phyloP scores from a whole-genome alignment of 2,888 invertebrate genomes.

The Enoplolaimus lenunculus region DNA sequence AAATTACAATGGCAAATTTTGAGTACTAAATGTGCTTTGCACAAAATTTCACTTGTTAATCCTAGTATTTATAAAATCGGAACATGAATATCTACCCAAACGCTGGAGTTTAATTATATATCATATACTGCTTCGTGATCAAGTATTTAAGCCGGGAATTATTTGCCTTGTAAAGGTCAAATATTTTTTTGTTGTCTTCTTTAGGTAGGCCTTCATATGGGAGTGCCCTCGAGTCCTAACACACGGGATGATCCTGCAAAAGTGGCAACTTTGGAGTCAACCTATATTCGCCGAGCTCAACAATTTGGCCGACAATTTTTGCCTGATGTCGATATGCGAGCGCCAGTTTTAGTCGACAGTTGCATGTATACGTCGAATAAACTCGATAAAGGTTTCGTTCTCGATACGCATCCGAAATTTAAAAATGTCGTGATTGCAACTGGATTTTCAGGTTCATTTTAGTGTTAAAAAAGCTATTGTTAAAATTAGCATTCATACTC shows the following conservation, averaged over 20 bases:
- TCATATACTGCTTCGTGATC: too few relatives aligned
- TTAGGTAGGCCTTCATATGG: not conserved
- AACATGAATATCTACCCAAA: too few relatives aligned
- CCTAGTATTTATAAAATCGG: too few relatives aligned
- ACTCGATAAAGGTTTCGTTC: slow-evolving; percentile 37
- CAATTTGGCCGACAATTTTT: not conserved
- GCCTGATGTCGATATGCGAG: not conserved
- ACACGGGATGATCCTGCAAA: not conserved
- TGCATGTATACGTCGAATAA: slow-evolving; percentile 30
- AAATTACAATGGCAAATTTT: too few relatives aligned
- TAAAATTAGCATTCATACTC: too few relatives aligned
- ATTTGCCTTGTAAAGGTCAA: too few relatives aligned
- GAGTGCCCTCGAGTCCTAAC: not conserved
- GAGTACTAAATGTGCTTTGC: too few relatives aligned
- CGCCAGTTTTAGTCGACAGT: not conserved
- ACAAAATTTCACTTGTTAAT: too few relatives aligned
- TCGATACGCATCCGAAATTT: slow-evolving; percentile 40
- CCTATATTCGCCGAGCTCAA: not conserved
- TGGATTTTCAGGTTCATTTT: slow-evolving; percentile 36
- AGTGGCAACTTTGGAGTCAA: not conserved
- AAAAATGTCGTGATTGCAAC: slow-evolving; percentile 41
- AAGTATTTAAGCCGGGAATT: too few relatives aligned
- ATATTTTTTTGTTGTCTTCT: too few relatives aligned
- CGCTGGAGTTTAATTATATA: too few relatives aligned
- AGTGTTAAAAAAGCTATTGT: too few relatives aligned